Evolutionary conservation across 2,113 vertebrate species (phyloP).

Genomic region (Xiphias gladius): DNA sequence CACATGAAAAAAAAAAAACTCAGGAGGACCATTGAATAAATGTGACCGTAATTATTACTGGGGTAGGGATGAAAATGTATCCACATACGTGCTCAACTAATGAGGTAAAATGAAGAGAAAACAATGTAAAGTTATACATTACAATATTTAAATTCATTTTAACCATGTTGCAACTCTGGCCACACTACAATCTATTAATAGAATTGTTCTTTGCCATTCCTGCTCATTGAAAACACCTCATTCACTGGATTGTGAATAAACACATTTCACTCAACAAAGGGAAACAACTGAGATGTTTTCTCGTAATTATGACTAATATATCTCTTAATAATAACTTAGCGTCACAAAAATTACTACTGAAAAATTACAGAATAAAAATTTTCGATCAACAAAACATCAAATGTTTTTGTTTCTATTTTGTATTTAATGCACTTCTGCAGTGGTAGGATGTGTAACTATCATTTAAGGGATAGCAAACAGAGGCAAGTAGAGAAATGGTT

Average conservation of each 20-base stretch:
- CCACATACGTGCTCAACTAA: not conserved
- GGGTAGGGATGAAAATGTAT: not conserved
- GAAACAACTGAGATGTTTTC: too few species aligned
- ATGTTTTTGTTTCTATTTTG: not conserved
- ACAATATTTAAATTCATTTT: not conserved
- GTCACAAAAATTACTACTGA: not conserved
- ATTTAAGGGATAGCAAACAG: conserved; percentile 37
- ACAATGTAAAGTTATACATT: not conserved
- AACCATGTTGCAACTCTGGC: not conserved
- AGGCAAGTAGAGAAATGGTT: conserved; percentile 1
- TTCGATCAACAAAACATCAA: not conserved
- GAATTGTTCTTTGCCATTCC: not conserved
- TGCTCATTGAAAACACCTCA: not conserved
- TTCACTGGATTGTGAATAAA: not conserved
- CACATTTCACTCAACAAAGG: not conserved
- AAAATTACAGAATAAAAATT: not conserved
- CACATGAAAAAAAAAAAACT: not conserved
- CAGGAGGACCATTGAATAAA: too few species aligned
- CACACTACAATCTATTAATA: not conserved
- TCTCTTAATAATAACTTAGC: not conserved
- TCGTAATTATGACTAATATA: not conserved
- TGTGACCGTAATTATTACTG: not conserved
- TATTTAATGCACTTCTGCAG: not conserved
- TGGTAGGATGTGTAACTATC: conserved; percentile 5
- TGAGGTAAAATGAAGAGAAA: not conserved